Percentiles rank a stretch among this genome's conserved stretches.
Conservation (phyloP, 2,797 vertebrate genomes). For the Pygocentrus nattereri region DNA sequence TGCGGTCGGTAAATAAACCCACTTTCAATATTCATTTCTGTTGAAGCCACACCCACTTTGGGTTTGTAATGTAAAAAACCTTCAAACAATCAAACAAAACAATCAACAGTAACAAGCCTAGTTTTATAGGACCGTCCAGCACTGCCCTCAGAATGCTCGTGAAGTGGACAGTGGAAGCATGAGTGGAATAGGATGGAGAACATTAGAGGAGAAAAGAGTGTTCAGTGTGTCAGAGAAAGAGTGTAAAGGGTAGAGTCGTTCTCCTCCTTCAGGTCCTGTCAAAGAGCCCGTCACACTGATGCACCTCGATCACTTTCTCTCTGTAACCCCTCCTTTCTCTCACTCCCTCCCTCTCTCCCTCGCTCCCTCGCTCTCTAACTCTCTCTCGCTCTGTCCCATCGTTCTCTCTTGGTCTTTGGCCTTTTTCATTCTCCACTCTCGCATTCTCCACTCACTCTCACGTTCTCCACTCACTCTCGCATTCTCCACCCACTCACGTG, state of each 20-base stretch:
- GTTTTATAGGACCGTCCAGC: neutral
- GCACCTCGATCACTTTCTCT: constrained; percentile 13
- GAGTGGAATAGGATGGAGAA: constrained; percentile 23
- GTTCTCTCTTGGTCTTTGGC: neutral
- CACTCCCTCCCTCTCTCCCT: neutral
- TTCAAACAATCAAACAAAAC: no score
- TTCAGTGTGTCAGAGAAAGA: constrained; percentile 1
- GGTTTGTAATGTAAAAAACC: no score
- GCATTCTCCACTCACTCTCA: neutral
- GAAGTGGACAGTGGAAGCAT: neutral
- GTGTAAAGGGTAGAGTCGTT: neutral
- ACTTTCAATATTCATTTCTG: no score
- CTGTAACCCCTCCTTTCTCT: constrained; percentile 7
- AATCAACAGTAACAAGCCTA: neutral
- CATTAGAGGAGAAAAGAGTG: constrained; percentile 2
- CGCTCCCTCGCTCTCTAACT: neutral
- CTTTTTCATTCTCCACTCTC: neutral
- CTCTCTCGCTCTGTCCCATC: neutral
- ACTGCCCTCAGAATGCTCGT: neutral
- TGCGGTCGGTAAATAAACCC: no score
- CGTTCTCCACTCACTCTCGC: no score
- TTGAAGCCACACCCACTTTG: no score
- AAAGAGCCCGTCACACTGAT: constrained; percentile 1
- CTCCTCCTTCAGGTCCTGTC: constrained; percentile 12
- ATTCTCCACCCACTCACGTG: no score